A percentile compares a stretch with the other conserved stretches of the same genome.
These are phyloP conservation scores for Lapara coniferarum DNA, from an alignment of 2,888 invertebrate species.

Conservation along the genomic window DNA sequence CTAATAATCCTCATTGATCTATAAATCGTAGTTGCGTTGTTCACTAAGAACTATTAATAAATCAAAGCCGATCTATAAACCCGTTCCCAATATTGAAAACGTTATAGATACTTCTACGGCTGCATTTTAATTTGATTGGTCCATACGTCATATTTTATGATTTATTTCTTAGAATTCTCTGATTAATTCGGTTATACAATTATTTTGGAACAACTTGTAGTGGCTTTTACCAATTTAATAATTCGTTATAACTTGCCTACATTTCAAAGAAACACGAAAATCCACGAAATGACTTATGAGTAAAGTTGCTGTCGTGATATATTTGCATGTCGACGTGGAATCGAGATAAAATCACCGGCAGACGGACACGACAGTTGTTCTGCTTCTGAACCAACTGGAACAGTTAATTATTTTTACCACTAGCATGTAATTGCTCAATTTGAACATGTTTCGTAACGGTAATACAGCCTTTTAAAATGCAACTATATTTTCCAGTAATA, in stretches of 20 bases:
- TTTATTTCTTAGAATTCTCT: too few species aligned
- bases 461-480: conserved; percentile 14
- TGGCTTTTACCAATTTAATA: conserved; percentile 37
- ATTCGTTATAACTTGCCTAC: conserved; percentile 39
- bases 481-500: not conserved
- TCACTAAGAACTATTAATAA: conserved; percentile 36
- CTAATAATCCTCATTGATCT: conserved; percentile 51
- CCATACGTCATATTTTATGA: not conserved
- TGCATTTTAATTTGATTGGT: not conserved
- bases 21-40: conserved; percentile 36
- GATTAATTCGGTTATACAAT: not conserved
- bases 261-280: conserved; percentile 5
- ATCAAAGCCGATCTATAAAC: not conserved
- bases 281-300: conserved; percentile 39
- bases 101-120: not conserved
- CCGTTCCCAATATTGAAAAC: not conserved
- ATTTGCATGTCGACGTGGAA: conserved; percentile 60
- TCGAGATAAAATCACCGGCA: conserved; percentile 49
- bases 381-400: conserved; percentile 35
- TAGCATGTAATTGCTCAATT: conserved; percentile 28
- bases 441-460: conserved; percentile 25
- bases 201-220: not conserved
- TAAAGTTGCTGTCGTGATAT: conserved; percentile 51
- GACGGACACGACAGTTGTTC: conserved; percentile 39
- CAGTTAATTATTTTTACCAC: conserved; percentile 34